These are phyloP conservation scores for Manis javanica DNA, from an alignment of 2,797 vertebrate genomes.

Conservation along the genomic window DNA sequence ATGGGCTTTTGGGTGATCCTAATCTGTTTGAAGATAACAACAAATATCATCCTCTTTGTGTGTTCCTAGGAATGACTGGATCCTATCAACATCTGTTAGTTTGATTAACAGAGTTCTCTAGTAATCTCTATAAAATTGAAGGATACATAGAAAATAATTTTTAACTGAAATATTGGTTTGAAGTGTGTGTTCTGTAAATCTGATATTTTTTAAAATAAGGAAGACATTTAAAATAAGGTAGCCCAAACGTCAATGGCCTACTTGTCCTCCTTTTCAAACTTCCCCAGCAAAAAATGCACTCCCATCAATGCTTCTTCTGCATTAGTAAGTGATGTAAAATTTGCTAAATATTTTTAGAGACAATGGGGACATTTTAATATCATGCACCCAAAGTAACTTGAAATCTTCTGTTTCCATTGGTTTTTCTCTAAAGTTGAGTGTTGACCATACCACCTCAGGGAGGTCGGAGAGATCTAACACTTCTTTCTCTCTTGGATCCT, in stretches of 20 bases:
- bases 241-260: neutral
- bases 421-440: neutral
- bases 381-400: neutral
- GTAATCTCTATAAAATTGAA: neutral
- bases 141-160: neutral
- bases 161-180: neutral
- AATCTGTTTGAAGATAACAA: constrained; percentile 31
- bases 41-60: neutral
- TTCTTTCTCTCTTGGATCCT: neutral
- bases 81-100: neutral
- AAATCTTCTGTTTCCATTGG: neutral
- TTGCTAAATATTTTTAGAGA: neutral
- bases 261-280: constrained; percentile 15
- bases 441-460: neutral
- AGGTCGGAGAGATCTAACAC: neutral
- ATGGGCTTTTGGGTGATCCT: neutral
- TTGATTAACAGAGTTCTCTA: neutral
- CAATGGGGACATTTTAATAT: neutral
- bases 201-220: neutral
- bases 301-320: neutral
- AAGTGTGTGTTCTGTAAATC: neutral
- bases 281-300: neutral
- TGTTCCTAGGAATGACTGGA: neutral
- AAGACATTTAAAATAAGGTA: neutral
- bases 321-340: neutral